Percentiles rank a stretch among this genome's conserved stretches.
phyloP scores from a whole-genome alignment of 37 sponge, comb jelly and placozoan species.

The Geodia barretti region DNA sequence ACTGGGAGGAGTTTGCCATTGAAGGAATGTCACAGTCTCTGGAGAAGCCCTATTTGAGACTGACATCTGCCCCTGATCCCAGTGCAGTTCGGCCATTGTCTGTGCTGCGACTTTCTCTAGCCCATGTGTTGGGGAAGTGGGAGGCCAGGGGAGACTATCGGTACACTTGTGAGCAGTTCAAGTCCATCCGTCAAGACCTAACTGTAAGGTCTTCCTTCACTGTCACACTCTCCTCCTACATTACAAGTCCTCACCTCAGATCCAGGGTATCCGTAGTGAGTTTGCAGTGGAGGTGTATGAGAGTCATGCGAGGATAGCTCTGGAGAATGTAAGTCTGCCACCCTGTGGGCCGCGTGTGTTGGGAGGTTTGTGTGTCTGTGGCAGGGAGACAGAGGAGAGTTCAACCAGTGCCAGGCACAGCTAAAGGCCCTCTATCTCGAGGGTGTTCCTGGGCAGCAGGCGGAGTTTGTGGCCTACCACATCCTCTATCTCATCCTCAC shows the following conservation, averaged over 20 bases:
- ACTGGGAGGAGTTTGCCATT: slow-evolving; percentile 56
- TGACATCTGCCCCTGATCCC: slow-evolving; percentile 96
- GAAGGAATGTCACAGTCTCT: slow-evolving; percentile 87
- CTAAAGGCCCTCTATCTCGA: slow-evolving; percentile 84
- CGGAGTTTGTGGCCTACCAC: slow-evolving; percentile 93
- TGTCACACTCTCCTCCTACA: neutral
- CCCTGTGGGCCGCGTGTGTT: too few relatives aligned
- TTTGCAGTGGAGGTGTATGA: slow-evolving; percentile 98
- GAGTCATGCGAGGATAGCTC: slow-evolving; percentile 93
- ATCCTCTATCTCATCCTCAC: slow-evolving; percentile 92
- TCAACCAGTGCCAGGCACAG: slow-evolving; percentile 97
- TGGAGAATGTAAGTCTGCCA: slow-evolving; percentile 87
- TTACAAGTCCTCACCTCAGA: slow-evolving; percentile 26
- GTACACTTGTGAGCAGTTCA: slow-evolving; percentile 94
- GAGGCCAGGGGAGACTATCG: slow-evolving; percentile 69
- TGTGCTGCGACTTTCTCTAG: slow-evolving; percentile 72
- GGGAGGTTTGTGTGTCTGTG: neutral
- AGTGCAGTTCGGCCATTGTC: slow-evolving; percentile 78
- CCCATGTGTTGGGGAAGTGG: slow-evolving; percentile 73
- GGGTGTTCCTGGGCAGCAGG: slow-evolving; percentile 33
- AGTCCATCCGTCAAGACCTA: slow-evolving; percentile 97
- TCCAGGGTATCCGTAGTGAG: slow-evolving; percentile 87
- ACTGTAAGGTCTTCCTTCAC: slow-evolving; percentile 50
- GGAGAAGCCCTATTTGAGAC: slow-evolving; percentile 95
- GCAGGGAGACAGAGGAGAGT: slow-evolving; percentile 92